phyloP scores from a whole-genome alignment of 2,888 invertebrate species.

The Malthinus flaveolus region DNA sequence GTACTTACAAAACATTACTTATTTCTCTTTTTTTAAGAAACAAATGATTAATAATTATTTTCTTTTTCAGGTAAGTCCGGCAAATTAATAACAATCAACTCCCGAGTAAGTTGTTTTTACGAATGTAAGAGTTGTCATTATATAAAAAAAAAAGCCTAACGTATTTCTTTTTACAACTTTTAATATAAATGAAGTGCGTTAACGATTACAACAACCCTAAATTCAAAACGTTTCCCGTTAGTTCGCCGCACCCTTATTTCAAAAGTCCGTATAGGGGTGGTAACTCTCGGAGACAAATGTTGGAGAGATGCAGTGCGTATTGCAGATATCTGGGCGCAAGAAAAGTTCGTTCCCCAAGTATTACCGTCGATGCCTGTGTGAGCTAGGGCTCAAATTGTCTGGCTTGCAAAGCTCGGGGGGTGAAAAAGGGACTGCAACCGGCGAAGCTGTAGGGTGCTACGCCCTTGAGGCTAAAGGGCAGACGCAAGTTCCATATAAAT shows the following conservation, averaged over 20 bases:
- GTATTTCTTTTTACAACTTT: neutral
- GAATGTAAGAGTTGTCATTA: neutral
- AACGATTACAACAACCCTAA: neutral
- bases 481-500: conserved; percentile 7
- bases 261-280: conserved; percentile 16
- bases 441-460: conserved; percentile 26
- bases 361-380: conserved; percentile 16
- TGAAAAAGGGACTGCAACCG: conserved; percentile 22
- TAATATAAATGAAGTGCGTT: neutral
- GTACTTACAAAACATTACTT: no score
- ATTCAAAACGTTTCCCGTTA: conserved; percentile 10
- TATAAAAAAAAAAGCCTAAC: no score
- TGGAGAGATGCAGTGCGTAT: conserved; percentile 15
- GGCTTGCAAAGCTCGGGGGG: conserved; percentile 15
- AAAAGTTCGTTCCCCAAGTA: conserved; percentile 6
- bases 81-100: no score
- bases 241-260: conserved; percentile 16
- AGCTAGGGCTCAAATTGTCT: conserved; percentile 20
- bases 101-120: no score
- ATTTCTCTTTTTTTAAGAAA: no score
- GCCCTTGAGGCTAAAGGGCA: conserved; percentile 22
- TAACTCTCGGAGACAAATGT: conserved; percentile 17
- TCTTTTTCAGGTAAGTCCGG: conserved; percentile 11
- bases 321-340: conserved; percentile 13
- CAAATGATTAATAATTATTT: neutral